Base-by-base conservation (phyloP, 1,140 invertebrate genomes). In the Wiebesia pumilae region DNA sequence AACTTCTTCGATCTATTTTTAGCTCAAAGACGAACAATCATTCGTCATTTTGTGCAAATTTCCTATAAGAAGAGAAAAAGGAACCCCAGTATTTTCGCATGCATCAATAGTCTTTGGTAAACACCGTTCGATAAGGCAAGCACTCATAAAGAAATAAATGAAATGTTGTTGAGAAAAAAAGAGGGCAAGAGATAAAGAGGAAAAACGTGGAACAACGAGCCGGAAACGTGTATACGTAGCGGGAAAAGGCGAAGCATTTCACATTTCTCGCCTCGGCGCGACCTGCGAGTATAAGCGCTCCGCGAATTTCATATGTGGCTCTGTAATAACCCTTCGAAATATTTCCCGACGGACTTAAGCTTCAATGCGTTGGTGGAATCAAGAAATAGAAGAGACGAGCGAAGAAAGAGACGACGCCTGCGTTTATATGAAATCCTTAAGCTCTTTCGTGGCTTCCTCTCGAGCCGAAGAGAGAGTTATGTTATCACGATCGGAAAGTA, bases 401-500 rank as follows among this genome's bases (percentile, higher is more conserved):
- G 62, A 9, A 3, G n/a, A 33, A 51, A 3, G 14, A 73, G 69
- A 33, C 1, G 77, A 73, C 1, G 16, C 0, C 51, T 21, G 27
- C 54, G 51, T 30, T 40, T 89, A 90, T 90, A 91, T 90, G 88
- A 91, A 89, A 89, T 90, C 90, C 87, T 90, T 90, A 91, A 91
- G 90, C 90, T 87, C 80, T 80, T 69, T 71, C 78, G 10, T 58
- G 35, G 30, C 58, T 78, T 67, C n/a, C 65, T 6, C 30, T 71
- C 2, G 38, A 78, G 84, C 65, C 73, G 75, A 84, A 87, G 75
- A 86, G 84, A 83, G 43, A 24, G 1, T 51, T 43, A 10, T 47
- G 0, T 43, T 78, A 51, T n/a, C 58, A 88, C 88, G 91, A 93
- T 93, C 91, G 91, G 89, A 92, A 92, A 93, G 90, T 92, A 93